Evolutionary conservation across 53 echinoderm and acorn worm species (phyloP), one percentile per base, ranked within the genome.

Genomic region (Hippasteria phrygiana): DNA sequence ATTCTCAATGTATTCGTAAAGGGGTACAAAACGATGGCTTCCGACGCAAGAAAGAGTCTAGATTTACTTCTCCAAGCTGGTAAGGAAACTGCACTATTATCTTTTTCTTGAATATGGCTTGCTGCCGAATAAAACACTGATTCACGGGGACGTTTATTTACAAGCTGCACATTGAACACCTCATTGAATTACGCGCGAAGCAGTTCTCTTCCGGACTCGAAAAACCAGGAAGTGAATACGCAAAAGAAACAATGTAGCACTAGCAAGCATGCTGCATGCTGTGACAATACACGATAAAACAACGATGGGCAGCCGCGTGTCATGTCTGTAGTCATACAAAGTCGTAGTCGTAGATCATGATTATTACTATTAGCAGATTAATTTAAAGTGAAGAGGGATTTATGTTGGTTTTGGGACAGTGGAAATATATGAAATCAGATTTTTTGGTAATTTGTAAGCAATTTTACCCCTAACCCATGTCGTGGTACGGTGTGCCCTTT

Each of bases 51-150:
- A 70, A 95, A 94, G 89, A 92, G 67, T 79, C 74, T 97, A 55
- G 97, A 97, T 90, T 89, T 97, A 45, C 91, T 97, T 20, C 90
- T 97, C 32, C 88, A 89, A 90, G 97, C 97, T 79, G 97, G 97
- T 97, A 97, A 90, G 83, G 43, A 63, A 17, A 55, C 29, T 33
- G 43, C 26, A 26, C 20, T 90, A 31, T 1, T 54, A 34, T 40
- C 29, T 18, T 75, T 36, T 40, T 31, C 32, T 50, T 5, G 39
- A 35, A 12, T 33, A 22, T 28, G 35, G 8, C 16, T 24, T 56
- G 22, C 46, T 40, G 35, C 2, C 16, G 4, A 29, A 39, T 62
- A 5, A 62, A 79, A 79, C 79, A 26, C 24, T 39, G 59, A 5
- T 74, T 76, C 36, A 0, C 12, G 62, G 62, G 62, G 41, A 62